Conservation (phyloP, 2,888 invertebrate genomes). For the Theretra japonica region DNA sequence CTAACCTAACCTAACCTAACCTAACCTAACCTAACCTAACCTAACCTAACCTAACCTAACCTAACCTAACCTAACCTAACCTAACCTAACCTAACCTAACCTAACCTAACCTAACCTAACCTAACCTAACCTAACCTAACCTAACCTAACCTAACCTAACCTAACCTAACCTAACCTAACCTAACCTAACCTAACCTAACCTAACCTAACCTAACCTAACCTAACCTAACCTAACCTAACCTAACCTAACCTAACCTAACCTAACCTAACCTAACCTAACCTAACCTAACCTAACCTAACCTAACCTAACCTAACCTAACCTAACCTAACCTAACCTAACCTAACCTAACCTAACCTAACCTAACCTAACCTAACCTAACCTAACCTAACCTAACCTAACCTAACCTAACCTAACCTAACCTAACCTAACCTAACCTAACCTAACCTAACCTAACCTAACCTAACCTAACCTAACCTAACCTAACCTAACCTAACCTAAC, state of each 20-base stretch:
- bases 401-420: conserved; percentile 38
- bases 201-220: conserved; percentile 36
- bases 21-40: no score
- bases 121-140: conserved; percentile 40
- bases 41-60: conserved; percentile 33
- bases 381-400: conserved; percentile 37
- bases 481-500: conserved; percentile 41
- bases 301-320: conserved; percentile 31
- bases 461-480: conserved; percentile 40
- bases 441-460: conserved; percentile 38
- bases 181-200: conserved; percentile 37
- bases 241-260: conserved; percentile 32
- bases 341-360: conserved; percentile 34
- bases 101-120: conserved; percentile 37
- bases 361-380: conserved; percentile 36
- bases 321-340: conserved; percentile 32
- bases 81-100: conserved; percentile 37
- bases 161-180: conserved; percentile 36
- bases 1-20: no score
- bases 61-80: conserved; percentile 35
- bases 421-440: conserved; percentile 39
- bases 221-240: conserved; percentile 32
- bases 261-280: conserved; percentile 34
- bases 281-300: conserved; percentile 29
- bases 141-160: conserved; percentile 37